phyloP scores from a whole-genome alignment of 2,797 vertebrate species.

The Cottoperca gobio region DNA sequence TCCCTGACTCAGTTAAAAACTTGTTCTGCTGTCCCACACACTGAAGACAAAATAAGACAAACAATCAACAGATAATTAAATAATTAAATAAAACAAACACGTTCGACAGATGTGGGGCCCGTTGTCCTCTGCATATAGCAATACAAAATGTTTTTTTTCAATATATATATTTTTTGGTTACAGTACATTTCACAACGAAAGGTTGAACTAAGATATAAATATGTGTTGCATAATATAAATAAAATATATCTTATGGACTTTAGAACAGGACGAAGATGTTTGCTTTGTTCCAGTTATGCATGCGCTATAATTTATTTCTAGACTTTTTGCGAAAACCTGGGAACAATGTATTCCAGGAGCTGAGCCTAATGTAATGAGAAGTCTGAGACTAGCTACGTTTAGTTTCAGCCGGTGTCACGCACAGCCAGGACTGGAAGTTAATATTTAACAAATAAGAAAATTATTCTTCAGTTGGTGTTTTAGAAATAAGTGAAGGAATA shows the following conservation, averaged over 20 bases:
- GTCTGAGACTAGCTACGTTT: not conserved
- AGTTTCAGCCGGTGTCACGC: not conserved
- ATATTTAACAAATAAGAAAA: not conserved
- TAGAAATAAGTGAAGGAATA: not conserved
- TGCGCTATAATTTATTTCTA: not conserved
- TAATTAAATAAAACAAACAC: not conserved
- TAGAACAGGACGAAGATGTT: not conserved
- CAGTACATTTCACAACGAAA: not conserved
- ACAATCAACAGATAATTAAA: not conserved
- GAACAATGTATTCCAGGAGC: not conserved
- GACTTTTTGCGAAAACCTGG: not conserved
- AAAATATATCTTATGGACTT: not conserved
- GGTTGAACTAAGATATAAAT: not conserved
- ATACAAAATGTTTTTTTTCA: too few relatives aligned
- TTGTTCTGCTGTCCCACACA: not conserved
- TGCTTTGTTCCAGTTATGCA: not conserved
- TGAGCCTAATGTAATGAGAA: not conserved
- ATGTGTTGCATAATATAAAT: too few relatives aligned
- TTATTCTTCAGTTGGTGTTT: not conserved
- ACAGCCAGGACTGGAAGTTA: constrained; percentile 15
- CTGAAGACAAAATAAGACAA: not conserved
- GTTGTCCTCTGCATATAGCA: too few relatives aligned
- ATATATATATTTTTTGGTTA: too few relatives aligned
- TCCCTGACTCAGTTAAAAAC: too few relatives aligned
- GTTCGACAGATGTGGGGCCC: not conserved